Conservation (phyloP, 2,113 vertebrate genomes). For the Myanophis thanlyinensis region DNA sequence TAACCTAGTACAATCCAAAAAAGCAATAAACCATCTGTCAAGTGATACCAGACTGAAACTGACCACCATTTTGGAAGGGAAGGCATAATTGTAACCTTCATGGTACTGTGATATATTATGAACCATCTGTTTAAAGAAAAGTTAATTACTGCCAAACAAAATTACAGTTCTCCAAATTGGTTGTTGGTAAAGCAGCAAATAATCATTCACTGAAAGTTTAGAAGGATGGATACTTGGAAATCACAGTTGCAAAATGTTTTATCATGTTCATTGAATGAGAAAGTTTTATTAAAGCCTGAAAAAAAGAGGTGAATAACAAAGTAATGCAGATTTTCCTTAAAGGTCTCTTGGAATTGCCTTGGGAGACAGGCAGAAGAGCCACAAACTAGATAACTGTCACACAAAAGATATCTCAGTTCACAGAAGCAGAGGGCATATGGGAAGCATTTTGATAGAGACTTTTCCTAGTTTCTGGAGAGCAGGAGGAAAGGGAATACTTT, state of each 20-base stretch:
- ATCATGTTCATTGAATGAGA: not conserved
- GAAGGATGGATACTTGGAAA: not conserved
- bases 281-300: not conserved
- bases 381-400: not conserved
- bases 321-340: not conserved
- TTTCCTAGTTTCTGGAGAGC: not conserved
- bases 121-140: not conserved
- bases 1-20: not conserved
- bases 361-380: not conserved
- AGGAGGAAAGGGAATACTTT: not conserved
- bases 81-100: not conserved
- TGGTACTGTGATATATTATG: not conserved
- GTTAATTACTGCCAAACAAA: not conserved
- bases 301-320: not conserved
- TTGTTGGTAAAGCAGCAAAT: not conserved
- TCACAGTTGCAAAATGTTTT: not conserved
- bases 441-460: not conserved
- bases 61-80: not conserved
- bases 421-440: not conserved
- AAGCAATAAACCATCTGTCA: not conserved
- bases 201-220: not conserved
- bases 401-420: not conserved
- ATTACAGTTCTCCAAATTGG: not conserved
- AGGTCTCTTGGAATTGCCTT: not conserved
- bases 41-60: not conserved